Conservation (phyloP, 2,113 vertebrate genomes). For the Actinemys pallida region DNA sequence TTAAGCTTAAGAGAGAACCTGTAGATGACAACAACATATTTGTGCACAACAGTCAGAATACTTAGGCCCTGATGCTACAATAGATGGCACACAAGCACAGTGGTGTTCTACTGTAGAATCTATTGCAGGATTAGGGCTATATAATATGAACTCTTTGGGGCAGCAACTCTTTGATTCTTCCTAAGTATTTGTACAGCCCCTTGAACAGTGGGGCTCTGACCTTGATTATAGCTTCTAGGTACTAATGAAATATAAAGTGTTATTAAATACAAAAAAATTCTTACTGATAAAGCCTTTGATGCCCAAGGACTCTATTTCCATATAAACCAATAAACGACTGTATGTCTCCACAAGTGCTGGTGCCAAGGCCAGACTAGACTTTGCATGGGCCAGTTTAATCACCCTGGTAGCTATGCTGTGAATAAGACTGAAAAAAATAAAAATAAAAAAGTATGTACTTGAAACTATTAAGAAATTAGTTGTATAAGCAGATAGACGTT, state of each 20-base stretch:
- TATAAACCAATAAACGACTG: conserved; percentile 97
- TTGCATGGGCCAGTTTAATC: conserved; percentile 97
- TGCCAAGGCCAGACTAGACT: conserved; percentile 93
- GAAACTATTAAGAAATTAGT: background rate
- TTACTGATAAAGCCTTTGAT: conserved; percentile 99
- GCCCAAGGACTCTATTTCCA: conserved; percentile 99
- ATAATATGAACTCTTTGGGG: background rate
- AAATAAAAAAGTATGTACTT: conserved; percentile 15
- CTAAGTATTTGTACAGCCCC: background rate
- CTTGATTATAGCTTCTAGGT: background rate
- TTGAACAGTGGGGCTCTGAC: background rate
- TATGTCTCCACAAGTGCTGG: conserved; percentile 98
- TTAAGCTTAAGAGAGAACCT: background rate
- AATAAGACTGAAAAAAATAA: conserved; percentile 87
- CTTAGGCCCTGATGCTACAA: background rate
- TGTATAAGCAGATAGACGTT: background rate
- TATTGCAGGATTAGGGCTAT: background rate
- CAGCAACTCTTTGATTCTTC: background rate
- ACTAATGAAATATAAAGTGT: background rate
- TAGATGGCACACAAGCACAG: background rate
- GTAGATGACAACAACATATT: background rate
- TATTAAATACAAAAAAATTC: conserved; percentile 24
- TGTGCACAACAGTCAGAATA: background rate
- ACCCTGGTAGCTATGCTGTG: conserved; percentile 98
- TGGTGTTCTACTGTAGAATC: background rate